Base-by-base conservation (phyloP, 2,888 invertebrate genomes). In the Antheraea yamamai region DNA sequence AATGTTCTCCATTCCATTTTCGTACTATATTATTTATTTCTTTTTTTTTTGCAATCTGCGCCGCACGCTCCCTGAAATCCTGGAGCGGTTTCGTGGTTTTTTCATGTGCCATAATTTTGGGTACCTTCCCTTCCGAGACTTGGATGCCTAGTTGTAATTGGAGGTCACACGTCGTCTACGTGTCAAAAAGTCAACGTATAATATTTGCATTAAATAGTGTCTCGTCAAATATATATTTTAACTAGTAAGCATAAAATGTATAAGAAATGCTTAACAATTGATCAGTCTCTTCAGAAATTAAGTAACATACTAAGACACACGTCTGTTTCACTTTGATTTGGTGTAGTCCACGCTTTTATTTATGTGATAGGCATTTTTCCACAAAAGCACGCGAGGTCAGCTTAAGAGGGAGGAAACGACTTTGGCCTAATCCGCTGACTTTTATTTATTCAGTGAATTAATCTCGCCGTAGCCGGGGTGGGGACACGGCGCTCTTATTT, bases 371-470 rank as follows among this genome's bases (percentile, higher is more conserved):
- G 89, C 90, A 93, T 93, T 93, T 93, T 92, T 93, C 91, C 89
- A 91, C 91, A 92, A 93, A 91, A 91, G 92, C 93, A 93, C 91
- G 92, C 93, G 92, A 93, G 94, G 93, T 94, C 94, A 93, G 91
- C 91, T 91, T 91, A 90, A 92, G 94, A 92, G 94, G 93, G 93
- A 92, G 93, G 93, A 91, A 94, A 93, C 92, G 93, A 91, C 93
- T 92, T 90, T 90, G 92, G 91, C 91, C 93, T 94, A 94, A 94
- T 94, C 95, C 94, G 94, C 95, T 94, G 95, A 94, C 95, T 94
- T 94, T 95, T 95, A 94, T 95, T 95, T 95, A 95, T 95, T 94
- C 95, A 94, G 91, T 93, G 94, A 94, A 94, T 95, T 95, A 94
- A 94, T 95, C 94, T 94, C 90, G 82, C 86, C 87, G 82, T 81